phyloP scores from a whole-genome alignment of 2,888 invertebrate genomes.

The Ommatoiulus sabulosus region DNA sequence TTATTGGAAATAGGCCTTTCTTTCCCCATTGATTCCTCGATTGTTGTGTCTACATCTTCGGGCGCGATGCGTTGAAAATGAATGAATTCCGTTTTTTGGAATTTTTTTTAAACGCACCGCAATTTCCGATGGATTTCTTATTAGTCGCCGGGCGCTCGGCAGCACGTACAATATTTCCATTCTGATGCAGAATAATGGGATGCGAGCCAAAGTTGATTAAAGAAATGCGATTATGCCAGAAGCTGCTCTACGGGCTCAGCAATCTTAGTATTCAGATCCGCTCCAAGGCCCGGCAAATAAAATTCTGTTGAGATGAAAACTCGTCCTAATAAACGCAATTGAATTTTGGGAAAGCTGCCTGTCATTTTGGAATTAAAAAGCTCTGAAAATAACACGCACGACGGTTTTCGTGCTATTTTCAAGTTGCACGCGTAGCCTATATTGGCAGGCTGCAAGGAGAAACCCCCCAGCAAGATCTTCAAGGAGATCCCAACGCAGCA shows the following conservation, averaged over 20 bases:
- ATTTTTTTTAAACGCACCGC: neutral
- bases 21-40: neutral
- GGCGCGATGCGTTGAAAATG: neutral
- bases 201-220: slow-evolving; percentile 2
- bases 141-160: neutral
- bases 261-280: neutral
- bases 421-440: neutral
- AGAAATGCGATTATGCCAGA: slow-evolving; percentile 10
- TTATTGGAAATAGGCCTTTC: neutral
- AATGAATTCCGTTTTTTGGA: neutral
- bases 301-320: neutral
- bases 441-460: neutral
- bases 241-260: neutral
- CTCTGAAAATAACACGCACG: neutral
- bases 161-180: neutral
- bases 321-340: neutral
- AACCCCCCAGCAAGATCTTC: neutral
- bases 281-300: neutral
- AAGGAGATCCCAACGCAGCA: neutral
- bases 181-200: neutral
- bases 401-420: neutral
- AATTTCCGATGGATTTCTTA: slow-evolving; percentile 3
- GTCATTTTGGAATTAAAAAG: neutral
- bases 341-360: neutral
- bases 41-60: neutral